Evolutionary conservation across 2,888 invertebrate species (phyloP).

Genomic region (Coenonympha glycerion): DNA sequence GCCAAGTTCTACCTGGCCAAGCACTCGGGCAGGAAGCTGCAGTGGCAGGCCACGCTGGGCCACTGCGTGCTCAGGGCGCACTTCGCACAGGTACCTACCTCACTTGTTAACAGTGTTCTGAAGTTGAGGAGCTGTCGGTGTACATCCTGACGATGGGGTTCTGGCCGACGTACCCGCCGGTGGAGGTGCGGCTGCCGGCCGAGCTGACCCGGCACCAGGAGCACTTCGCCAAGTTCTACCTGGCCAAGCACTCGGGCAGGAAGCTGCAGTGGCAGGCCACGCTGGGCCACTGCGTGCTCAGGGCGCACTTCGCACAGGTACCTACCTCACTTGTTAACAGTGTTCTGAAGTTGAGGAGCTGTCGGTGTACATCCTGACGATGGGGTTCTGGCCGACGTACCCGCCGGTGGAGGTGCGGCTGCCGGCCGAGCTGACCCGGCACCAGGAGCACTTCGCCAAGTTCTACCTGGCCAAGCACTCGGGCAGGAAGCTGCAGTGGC

Average conservation of each 20-base stretch:
- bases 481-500: slow-evolving; percentile 98
- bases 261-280: slow-evolving; percentile 99
- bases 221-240: slow-evolving; percentile 97
- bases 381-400: slow-evolving; percentile 99
- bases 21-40: slow-evolving; percentile 97
- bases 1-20: slow-evolving; percentile 98
- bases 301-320: slow-evolving; percentile 89
- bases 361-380: slow-evolving; percentile 96
- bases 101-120: no score
- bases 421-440: slow-evolving; percentile 91
- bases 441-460: slow-evolving; percentile 96
- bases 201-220: slow-evolving; percentile 95
- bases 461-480: slow-evolving; percentile 99
- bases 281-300: slow-evolving; percentile 96
- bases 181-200: slow-evolving; percentile 92
- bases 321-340: no score
- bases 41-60: slow-evolving; percentile 99
- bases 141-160: slow-evolving; percentile 98
- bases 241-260: slow-evolving; percentile 97
- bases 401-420: slow-evolving; percentile 92
- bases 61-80: slow-evolving; percentile 94
- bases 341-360: no score
- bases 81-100: slow-evolving; percentile 87
- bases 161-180: slow-evolving; percentile 97
- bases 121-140: slow-evolving; percentile 94